Percentiles rank a stretch among this genome's conserved stretches.
These are phyloP conservation scores for Magallana gigas DNA, from an alignment of 1,140 invertebrate species.

Conservation along the genomic window DNA sequence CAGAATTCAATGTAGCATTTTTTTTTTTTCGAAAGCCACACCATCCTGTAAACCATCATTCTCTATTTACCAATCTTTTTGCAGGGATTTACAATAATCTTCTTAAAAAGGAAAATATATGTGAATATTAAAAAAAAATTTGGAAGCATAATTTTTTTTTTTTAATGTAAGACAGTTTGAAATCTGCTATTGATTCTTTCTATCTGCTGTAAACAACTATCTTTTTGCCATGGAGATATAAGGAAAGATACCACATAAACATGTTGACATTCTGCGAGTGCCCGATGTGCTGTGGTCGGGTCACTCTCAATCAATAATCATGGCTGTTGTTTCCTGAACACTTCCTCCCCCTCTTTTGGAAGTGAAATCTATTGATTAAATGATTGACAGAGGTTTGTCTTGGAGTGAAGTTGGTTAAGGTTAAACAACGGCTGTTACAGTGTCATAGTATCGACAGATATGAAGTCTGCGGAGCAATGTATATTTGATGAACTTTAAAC, in stretches of 20 bases:
- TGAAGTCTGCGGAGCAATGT: too few species aligned
- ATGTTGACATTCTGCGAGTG: conserved; percentile 35
- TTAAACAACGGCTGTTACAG: neutral
- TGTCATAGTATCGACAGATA: too few species aligned
- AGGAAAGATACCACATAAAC: conserved; percentile 4
- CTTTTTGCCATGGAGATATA: conserved; percentile 17
- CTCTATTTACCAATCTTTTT: neutral
- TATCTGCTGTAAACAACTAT: conserved; percentile 28
- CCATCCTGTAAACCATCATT: neutral
- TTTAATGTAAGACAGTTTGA: neutral
- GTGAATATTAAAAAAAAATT: neutral
- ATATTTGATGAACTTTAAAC: too few species aligned
- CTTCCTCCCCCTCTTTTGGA: conserved; percentile 20
- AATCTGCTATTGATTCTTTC: conserved; percentile 18
- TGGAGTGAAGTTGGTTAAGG: neutral
- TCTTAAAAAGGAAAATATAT: neutral
- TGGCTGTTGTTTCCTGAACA: conserved; percentile 17
- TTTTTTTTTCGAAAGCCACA: neutral
- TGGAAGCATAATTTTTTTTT: neutral
- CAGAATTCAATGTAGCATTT: conserved; percentile 9
- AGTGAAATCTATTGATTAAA: conserved; percentile 12
- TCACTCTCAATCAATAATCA: conserved; percentile 16
- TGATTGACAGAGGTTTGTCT: neutral
- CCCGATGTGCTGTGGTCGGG: neutral
- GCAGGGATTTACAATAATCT: neutral